Percentiles rank a stretch among this genome's conserved stretches.
Evolutionary conservation across 30 jellyfish, hydroid and myxozoan genomes (phyloP).

Genomic region (Aurelia coerulea): DNA sequence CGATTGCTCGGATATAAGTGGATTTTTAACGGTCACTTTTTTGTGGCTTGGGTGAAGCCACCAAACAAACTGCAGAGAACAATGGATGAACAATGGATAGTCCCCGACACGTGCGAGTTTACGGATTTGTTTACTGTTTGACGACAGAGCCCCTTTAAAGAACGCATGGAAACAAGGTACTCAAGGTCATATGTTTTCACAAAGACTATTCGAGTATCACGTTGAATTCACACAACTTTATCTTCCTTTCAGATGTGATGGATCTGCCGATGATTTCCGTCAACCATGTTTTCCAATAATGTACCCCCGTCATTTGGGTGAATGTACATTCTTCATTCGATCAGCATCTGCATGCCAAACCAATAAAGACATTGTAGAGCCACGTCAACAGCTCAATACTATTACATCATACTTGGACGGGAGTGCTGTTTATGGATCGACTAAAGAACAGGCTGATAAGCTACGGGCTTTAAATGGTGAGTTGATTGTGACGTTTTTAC

Average conservation of each 20-base stretch:
- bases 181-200: too few relatives aligned
- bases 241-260: constrained; percentile 61
- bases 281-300: constrained; percentile 89
- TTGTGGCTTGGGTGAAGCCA: too few relatives aligned
- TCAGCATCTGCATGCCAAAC: constrained; percentile 91
- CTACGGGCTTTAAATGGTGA: constrained; percentile 68
- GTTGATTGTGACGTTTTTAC: neutral
- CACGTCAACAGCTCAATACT: constrained; percentile 85
- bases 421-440: constrained; percentile 76
- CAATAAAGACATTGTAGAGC: constrained; percentile 49
- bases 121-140: too few relatives aligned
- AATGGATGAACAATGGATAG: too few relatives aligned
- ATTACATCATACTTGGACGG: constrained; percentile 81
- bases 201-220: too few relatives aligned
- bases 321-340: constrained; percentile 81
- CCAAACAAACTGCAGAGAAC: too few relatives aligned
- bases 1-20: too few relatives aligned
- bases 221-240: neutral
- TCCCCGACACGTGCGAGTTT: too few relatives aligned
- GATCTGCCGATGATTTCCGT: constrained; percentile 61
- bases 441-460: constrained; percentile 57
- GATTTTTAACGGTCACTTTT: too few relatives aligned
- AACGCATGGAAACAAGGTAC: too few relatives aligned
- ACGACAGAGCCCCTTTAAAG: too few relatives aligned
- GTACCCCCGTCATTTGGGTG: constrained; percentile 62